Conservation (phyloP, 2,888 invertebrate species). For the Trissoscelio sp. region DNA sequence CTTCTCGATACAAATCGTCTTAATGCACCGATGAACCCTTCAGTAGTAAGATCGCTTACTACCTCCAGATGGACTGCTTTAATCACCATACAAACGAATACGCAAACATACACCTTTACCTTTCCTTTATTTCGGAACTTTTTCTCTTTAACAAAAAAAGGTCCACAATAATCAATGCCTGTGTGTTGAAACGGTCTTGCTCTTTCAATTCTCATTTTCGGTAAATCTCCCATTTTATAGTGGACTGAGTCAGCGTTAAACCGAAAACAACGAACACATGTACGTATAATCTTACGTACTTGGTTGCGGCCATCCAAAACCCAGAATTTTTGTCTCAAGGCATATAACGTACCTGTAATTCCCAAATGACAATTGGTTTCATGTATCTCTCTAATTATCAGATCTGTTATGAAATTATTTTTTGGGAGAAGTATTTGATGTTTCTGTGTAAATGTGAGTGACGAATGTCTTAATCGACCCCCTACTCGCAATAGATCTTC, state of each 20-base stretch:
- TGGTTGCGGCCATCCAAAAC: conserved; percentile 47
- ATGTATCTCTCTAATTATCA: conserved; percentile 50
- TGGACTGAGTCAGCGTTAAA: conserved; percentile 5
- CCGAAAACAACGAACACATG: conserved; percentile 51
- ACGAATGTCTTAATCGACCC: conserved; percentile 55
- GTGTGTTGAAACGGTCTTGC: background rate
- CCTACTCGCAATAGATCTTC: conserved; percentile 42
- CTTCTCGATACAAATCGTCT: conserved; percentile 58
- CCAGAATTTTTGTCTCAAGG: conserved; percentile 57
- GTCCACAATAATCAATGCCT: conserved; percentile 3
- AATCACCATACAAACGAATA: conserved; percentile 35
- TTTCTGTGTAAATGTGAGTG: conserved; percentile 12
- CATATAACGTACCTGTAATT: conserved; percentile 57
- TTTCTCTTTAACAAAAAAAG: conserved; percentile 51
- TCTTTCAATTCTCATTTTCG: background rate
- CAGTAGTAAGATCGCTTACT: conserved; percentile 62
- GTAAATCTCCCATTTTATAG: conserved; percentile 13
- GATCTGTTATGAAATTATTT: conserved; percentile 33
- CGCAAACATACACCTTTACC: conserved; percentile 53
- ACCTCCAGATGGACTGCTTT: conserved; percentile 66
- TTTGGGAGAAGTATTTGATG: conserved; percentile 61
- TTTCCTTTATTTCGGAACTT: conserved; percentile 45
- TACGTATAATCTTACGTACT: conserved; percentile 49
- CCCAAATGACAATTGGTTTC: conserved; percentile 46
- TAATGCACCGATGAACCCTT: conserved; percentile 63